These are phyloP conservation scores for Limnephilus marmoratus DNA, from an alignment of 2,888 invertebrate species.

Conservation along the genomic window DNA sequence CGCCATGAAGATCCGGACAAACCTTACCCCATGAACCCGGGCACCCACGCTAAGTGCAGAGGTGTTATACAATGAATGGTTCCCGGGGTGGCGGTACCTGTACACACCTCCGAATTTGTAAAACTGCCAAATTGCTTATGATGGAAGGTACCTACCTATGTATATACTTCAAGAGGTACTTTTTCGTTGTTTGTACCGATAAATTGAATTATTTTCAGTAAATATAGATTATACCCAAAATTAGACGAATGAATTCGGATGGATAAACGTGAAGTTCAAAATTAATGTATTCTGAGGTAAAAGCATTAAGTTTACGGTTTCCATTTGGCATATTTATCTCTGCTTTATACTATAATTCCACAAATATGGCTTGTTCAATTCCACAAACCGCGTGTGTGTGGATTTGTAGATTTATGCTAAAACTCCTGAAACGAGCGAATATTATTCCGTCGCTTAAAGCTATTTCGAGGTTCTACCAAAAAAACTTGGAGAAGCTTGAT, in stretches of 20 bases:
- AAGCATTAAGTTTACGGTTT: constrained; percentile 14
- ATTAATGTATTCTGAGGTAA: not conserved
- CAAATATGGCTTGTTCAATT: not conserved
- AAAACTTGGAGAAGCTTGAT: not conserved
- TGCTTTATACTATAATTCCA: not conserved
- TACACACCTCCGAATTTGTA: no score
- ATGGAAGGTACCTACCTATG: no score
- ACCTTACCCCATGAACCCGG: no score
- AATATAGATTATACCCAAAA: not conserved
- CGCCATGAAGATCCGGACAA: no score
- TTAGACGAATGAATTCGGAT: not conserved
- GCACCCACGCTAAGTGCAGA: no score
- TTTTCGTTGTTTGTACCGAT: no score
- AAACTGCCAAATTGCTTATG: no score
- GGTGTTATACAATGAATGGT: no score
- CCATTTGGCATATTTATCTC: constrained; percentile 22
- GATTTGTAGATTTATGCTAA: constrained; percentile 15
- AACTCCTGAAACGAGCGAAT: not conserved
- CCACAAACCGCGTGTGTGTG: constrained; percentile 19
- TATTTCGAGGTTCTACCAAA: not conserved
- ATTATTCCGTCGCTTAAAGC: not conserved
- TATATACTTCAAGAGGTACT: no score
- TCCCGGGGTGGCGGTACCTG: no score
- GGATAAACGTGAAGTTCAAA: not conserved
- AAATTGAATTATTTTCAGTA: not conserved